These are phyloP conservation scores for Oryzias javanicus DNA, from an alignment of 2,113 vertebrate genomes.

Conservation along the genomic window DNA sequence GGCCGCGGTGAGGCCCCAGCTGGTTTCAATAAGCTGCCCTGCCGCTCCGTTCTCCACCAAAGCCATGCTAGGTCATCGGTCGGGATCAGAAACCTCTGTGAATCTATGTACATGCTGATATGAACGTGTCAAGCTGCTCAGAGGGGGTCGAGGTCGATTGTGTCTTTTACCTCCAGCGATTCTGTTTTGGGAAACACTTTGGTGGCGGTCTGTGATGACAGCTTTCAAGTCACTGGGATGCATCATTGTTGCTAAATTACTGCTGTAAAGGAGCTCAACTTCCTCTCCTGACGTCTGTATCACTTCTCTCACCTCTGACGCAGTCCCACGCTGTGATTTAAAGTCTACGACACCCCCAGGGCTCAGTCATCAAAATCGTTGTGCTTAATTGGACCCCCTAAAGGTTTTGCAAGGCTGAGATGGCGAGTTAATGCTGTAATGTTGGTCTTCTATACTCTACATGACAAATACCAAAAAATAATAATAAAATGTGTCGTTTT, in stretches of 20 bases:
- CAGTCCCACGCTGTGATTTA: slow-evolving; percentile 22
- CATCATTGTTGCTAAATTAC: slow-evolving; percentile 12
- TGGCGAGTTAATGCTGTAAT: slow-evolving; percentile 16
- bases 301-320: slow-evolving; percentile 34
- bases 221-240: background rate
- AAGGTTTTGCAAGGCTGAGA: slow-evolving; percentile 6
- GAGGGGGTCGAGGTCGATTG: slow-evolving; percentile 39
- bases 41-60: slow-evolving; percentile 47
- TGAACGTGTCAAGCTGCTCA: slow-evolving; percentile 20
- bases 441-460: background rate
- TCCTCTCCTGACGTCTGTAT: slow-evolving; percentile 17
- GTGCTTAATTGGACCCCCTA: slow-evolving; percentile 5
- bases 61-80: slow-evolving; percentile 50
- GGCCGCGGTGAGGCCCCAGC: slow-evolving; percentile 60
- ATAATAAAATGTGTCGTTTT: background rate
- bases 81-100: slow-evolving; percentile 36
- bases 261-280: slow-evolving; percentile 12
- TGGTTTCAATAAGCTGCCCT: slow-evolving; percentile 77
- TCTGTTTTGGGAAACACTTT: background rate
- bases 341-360: slow-evolving; percentile 1
- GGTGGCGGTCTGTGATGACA: background rate
- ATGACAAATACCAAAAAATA: background rate
- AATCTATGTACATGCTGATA: slow-evolving; percentile 51
- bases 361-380: slow-evolving; percentile 6
- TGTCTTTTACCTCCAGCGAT: slow-evolving; percentile 27